Percentiles rank a stretch among this genome's conserved stretches.
phyloP scores from a whole-genome alignment of 2,797 vertebrate genomes.

The Neostethus bicornis region DNA sequence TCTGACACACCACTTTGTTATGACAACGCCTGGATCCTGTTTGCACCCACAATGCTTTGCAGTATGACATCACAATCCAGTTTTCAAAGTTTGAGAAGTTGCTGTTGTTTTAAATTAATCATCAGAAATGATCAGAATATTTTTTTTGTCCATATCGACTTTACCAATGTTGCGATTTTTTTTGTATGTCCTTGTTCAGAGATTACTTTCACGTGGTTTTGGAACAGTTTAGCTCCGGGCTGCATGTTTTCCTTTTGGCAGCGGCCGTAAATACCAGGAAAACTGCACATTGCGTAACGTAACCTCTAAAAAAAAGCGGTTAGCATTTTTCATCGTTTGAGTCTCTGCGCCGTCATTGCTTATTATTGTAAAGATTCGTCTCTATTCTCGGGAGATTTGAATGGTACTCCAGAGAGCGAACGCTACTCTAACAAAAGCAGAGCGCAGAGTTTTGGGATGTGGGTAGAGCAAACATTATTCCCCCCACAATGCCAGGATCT shows the following conservation, averaged over 20 bases:
- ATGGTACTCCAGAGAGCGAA: constrained; percentile 42
- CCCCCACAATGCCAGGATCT: constrained; percentile 77
- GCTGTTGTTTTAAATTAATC: too few relatives aligned
- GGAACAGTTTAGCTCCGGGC: constrained; percentile 37
- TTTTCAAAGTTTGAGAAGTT: too few relatives aligned
- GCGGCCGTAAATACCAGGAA: constrained; percentile 41
- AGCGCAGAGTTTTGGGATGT: constrained; percentile 49
- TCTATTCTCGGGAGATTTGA: constrained; percentile 43
- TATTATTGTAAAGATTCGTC: constrained; percentile 54
- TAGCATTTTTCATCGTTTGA: constrained; percentile 40
- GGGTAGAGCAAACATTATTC: constrained; percentile 66
- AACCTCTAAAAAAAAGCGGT: constrained; percentile 27
- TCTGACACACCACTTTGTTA: too few relatives aligned
- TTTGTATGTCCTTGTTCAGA: constrained; percentile 36
- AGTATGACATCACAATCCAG: too few relatives aligned
- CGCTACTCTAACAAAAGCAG: constrained; percentile 61
- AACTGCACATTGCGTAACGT: constrained; percentile 23
- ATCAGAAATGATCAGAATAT: too few relatives aligned
- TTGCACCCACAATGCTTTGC: too few relatives aligned
- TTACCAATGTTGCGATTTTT: too few relatives aligned
- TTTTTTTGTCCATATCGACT: too few relatives aligned
- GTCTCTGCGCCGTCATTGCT: constrained; percentile 43
- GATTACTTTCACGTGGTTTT: constrained; percentile 29
- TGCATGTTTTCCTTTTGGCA: constrained; percentile 42
- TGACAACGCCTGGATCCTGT: too few relatives aligned